phyloP scores from a whole-genome alignment of 1,140 invertebrate genomes.

The Aphelinus atriplicis region DNA sequence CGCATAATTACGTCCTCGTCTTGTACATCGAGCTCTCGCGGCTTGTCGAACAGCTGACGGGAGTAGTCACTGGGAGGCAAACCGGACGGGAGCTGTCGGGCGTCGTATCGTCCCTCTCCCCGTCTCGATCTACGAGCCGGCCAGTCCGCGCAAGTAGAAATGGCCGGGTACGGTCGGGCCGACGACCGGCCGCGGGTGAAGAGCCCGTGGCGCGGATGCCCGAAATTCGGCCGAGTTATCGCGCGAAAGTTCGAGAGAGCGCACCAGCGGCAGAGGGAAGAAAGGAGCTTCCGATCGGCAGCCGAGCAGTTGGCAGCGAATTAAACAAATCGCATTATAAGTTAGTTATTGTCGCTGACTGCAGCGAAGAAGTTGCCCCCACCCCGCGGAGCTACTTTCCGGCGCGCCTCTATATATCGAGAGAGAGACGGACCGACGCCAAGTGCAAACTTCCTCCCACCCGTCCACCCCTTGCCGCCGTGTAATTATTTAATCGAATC shows the following conservation, averaged over 20 bases:
- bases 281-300: conserved; percentile 40
- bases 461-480: neutral
- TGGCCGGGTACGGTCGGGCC: no score
- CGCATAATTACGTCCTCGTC: no score
- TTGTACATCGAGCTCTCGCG: no score
- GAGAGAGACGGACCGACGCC: conserved; percentile 56
- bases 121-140: no score
- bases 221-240: no score
- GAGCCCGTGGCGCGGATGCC: no score
- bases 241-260: conserved; percentile 11
- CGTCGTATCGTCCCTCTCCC: no score
- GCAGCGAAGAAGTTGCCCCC: conserved; percentile 46
- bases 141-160: no score
- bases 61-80: no score
- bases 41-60: no score
- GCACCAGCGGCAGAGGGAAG: conserved; percentile 2
- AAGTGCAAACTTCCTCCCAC: conserved; percentile 58
- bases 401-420: neutral
- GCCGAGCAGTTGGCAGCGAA: conserved; percentile 64
- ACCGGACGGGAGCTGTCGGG: no score
- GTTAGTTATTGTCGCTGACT: conserved; percentile 60
- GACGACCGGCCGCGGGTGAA: no score
- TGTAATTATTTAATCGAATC: conserved; percentile 66
- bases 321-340: conserved; percentile 68
- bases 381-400: conserved; percentile 57